Evolutionary conservation across 2,797 vertebrate species (phyloP), one percentile per base, ranked within the genome.

Genomic region (Tokudaia muenninki): DNA sequence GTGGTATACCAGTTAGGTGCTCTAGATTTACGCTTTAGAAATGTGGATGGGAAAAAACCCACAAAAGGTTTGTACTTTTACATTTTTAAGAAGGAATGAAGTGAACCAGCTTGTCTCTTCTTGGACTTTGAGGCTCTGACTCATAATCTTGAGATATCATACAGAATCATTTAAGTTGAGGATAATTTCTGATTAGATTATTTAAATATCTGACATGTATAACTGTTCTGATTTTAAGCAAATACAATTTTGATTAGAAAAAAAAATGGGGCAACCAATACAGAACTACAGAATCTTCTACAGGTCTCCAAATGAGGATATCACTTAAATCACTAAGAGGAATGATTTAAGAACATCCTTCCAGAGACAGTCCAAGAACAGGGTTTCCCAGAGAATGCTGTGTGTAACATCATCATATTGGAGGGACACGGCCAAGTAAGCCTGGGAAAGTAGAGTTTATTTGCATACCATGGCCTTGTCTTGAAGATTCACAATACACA

Each of bases 371-470:
- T 24, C 91, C 41, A 70, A 87, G 59, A 92, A n/a, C 47, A 94
- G 81, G 92, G 83, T 94, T 97, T 98, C 97, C 97, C 97, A 98
- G 91, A 96, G 96, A 90, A 95, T 65, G 87, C 55, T 97, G 92
- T 97, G 94, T 96, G 83, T 94, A 96, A 93, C 63, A 95, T 86
- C 82, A 90, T 87, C 87, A 47, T 26, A 82, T 90, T 4, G 13
- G 57, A 63, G 55, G 77, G 55, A 86, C 82, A 74, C 8, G 50
- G 94, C 86, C 90, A 97, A 97, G 65, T 9, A 87, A 96, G 97
- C 93, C 94, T 98, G 97, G 92, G 96, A 98, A 98, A 97, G 90
- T 90, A 57, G 44, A 97, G 97, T 97, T 96, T 92, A 97, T 94
- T 96, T 97, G 87, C 55, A 94, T 93, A 96, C 96, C 94, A 90